Conservation (phyloP, 2,888 invertebrate genomes). For the Periphyllus acericola region DNA sequence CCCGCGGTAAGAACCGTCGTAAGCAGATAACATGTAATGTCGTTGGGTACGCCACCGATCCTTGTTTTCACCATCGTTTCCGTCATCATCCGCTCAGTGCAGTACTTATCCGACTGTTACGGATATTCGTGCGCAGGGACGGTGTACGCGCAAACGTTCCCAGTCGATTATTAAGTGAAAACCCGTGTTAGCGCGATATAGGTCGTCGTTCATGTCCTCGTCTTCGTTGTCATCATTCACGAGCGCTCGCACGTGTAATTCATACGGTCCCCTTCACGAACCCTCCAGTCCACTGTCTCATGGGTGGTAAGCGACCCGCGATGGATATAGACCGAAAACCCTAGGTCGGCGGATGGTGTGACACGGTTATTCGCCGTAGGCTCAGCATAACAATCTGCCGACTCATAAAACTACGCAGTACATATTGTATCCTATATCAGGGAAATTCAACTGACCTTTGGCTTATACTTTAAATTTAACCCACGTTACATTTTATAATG, state of each 20-base stretch:
- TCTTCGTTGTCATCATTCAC: no score
- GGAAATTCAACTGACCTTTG: no score
- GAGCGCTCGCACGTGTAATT: not conserved
- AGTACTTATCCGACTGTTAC: no score
- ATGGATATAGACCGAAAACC: not conserved
- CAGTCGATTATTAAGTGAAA: slow-evolving; percentile 25
- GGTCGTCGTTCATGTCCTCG: no score
- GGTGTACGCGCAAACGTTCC: not conserved
- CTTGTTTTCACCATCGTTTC: not conserved
- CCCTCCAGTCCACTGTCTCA: no score
- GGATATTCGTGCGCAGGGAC: not conserved
- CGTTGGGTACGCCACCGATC: not conserved
- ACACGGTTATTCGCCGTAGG: not conserved
- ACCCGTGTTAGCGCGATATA: not conserved
- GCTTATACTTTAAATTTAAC: no score
- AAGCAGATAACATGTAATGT: no score
- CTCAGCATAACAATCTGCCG: not conserved
- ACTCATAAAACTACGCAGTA: no score
- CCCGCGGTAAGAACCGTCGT: not conserved
- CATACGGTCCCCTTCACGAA: not conserved
- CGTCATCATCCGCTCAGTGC: not conserved
- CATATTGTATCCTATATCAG: no score
- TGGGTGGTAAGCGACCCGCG: not conserved
- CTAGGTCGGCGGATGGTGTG: not conserved
- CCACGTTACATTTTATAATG: no score